Conservation (phyloP, 2,797 vertebrate species). For the Anomalospiza imberbis region DNA sequence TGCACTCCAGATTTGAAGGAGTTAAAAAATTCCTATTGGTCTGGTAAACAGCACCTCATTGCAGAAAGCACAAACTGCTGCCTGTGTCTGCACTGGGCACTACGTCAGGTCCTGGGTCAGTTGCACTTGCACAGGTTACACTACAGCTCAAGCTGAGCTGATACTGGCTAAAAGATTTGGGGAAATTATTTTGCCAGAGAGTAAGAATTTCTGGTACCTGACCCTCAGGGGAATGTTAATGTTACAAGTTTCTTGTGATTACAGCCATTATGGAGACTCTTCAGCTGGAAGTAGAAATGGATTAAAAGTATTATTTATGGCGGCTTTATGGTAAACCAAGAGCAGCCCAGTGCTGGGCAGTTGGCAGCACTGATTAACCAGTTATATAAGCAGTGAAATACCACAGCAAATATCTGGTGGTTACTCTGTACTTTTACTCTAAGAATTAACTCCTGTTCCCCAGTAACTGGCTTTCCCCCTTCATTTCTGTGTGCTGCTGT, state of each 20-base stretch:
- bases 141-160: neutral
- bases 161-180: neutral
- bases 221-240: neutral
- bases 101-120: fast-evolving
- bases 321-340: neutral
- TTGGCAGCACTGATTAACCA: neutral
- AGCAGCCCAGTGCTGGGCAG: neutral
- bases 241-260: neutral
- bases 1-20: neutral
- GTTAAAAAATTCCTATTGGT: neutral
- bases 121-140: no score
- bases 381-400: neutral
- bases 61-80: neutral
- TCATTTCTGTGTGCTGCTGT: neutral
- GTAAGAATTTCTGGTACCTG: neutral
- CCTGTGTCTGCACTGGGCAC: fast-evolving
- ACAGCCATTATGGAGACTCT: neutral
- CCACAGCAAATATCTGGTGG: neutral
- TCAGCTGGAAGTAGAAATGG: neutral
- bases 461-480: neutral
- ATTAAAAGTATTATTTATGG: neutral
- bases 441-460: neutral
- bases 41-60: neutral
- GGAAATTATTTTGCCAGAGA: neutral
- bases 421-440: neutral